Evolutionary conservation across 1,140 invertebrate species (phyloP).

Genomic region (Microplitis demolitor): DNA sequence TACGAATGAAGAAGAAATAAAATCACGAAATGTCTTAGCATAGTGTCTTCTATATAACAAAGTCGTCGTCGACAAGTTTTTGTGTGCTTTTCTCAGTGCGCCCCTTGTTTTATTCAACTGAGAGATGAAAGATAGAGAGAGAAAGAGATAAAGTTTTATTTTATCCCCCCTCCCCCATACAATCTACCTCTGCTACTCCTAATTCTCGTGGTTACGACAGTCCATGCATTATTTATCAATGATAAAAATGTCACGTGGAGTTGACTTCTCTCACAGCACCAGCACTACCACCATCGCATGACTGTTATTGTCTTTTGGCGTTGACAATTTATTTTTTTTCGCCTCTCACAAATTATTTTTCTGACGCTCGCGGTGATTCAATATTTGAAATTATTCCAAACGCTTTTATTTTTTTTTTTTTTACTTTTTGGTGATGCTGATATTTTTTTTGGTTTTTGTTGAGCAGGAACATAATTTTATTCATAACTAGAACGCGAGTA

Average conservation of each 20-base stretch:
- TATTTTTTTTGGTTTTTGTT: not conserved
- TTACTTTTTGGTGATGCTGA: not conserved
- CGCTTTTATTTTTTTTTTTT: not conserved
- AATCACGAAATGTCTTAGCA: slow-evolving; percentile 8
- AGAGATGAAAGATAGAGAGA: not conserved
- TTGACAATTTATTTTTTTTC: not conserved
- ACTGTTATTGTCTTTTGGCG: slow-evolving; percentile 15
- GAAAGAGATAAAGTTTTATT: no score
- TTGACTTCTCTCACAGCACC: not conserved
- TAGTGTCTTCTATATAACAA: not conserved
- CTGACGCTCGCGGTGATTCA: no score
- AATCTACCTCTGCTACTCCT: not conserved
- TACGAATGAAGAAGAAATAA: slow-evolving; percentile 25
- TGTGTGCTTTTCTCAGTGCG: not conserved
- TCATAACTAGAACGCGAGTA: not conserved
- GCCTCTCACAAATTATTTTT: no score
- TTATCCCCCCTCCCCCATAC: not conserved
- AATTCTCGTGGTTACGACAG: slow-evolving; percentile 14
- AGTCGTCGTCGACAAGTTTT: not conserved
- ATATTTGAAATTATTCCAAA: not conserved
- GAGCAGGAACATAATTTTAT: not conserved
- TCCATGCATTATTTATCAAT: slow-evolving; percentile 28
- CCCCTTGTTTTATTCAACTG: slow-evolving; percentile 27
- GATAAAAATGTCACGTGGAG: not conserved
- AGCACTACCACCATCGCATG: not conserved